These are phyloP conservation scores for Hydropsyche tenuis DNA, from an alignment of 1,140 invertebrate genomes.

Conservation along the genomic window DNA sequence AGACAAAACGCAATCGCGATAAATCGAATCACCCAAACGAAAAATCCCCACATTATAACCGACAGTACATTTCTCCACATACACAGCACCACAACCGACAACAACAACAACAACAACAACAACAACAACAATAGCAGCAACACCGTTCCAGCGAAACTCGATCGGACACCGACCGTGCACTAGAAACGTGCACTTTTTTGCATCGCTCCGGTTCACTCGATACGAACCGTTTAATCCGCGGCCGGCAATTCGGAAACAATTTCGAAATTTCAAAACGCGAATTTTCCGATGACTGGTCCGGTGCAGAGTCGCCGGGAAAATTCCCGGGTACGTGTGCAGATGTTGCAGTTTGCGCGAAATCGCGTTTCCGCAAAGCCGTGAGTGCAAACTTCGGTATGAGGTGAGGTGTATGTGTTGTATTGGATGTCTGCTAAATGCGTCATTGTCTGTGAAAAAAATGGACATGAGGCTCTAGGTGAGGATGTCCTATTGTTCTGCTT, in stretches of 20 bases:
- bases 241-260: slow-evolving; percentile 15
- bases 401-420: not conserved
- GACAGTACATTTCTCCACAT: no score
- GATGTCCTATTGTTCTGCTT: slow-evolving; percentile 23
- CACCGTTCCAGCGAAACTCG: no score
- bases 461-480: not conserved
- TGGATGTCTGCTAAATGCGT: slow-evolving; percentile 2
- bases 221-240: not conserved
- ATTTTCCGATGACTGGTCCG: not conserved
- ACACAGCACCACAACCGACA: no score
- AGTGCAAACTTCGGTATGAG: slow-evolving; percentile 9
- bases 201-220: no score
- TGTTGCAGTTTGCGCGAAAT: slow-evolving; percentile 17
- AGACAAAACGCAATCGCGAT: no score
- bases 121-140: no score
- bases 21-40: no score
- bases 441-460: slow-evolving; percentile 1
- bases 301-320: not conserved
- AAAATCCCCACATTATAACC: no score
- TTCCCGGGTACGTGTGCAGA: not conserved
- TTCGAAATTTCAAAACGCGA: slow-evolving; percentile 24
- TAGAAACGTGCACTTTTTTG: no score
- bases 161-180: no score
- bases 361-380: slow-evolving; percentile 19
- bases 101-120: no score